These are phyloP conservation scores for Polia nebulosa DNA, from an alignment of 2,888 invertebrate genomes.

Conservation along the genomic window DNA sequence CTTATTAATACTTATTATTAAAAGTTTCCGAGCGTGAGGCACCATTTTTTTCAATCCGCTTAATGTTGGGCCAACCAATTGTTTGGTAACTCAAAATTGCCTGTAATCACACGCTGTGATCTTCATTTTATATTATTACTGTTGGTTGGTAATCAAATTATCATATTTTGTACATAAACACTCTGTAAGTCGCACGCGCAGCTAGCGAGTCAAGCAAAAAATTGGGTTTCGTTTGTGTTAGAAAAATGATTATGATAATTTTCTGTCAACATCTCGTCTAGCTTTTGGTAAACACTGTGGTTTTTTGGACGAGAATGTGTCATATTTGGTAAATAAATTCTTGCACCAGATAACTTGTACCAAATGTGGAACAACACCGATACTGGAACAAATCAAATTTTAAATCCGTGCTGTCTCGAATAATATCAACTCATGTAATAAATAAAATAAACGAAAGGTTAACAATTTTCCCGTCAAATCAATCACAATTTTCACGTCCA, in stretches of 20 bases:
- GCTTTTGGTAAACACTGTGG: slow-evolving; percentile 25
- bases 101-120: slow-evolving; percentile 77
- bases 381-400: slow-evolving; percentile 14
- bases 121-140: slow-evolving; percentile 75
- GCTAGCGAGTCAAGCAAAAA: slow-evolving; percentile 61
- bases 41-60: slow-evolving; percentile 69
- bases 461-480: slow-evolving; percentile 50
- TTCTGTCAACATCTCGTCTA: slow-evolving; percentile 54
- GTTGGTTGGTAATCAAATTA: slow-evolving; percentile 79
- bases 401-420: slow-evolving; percentile 19
- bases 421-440: slow-evolving; percentile 25
- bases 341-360: slow-evolving; percentile 9
- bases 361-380: slow-evolving; percentile 23
- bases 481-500: slow-evolving; percentile 49
- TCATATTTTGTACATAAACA: slow-evolving; percentile 78
- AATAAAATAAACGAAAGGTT: slow-evolving; percentile 23
- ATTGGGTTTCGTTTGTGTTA: slow-evolving; percentile 49
- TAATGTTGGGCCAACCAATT: slow-evolving; percentile 73
- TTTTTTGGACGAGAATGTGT: slow-evolving; percentile 23
- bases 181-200: slow-evolving; percentile 65
- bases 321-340: slow-evolving; percentile 17
- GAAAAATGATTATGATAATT: slow-evolving; percentile 60
- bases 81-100: slow-evolving; percentile 81
- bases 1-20: slow-evolving; percentile 51
- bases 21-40: slow-evolving; percentile 68